Evolutionary conservation across 2,797 vertebrate genomes (phyloP).

Genomic region (Anabas testudineus): DNA sequence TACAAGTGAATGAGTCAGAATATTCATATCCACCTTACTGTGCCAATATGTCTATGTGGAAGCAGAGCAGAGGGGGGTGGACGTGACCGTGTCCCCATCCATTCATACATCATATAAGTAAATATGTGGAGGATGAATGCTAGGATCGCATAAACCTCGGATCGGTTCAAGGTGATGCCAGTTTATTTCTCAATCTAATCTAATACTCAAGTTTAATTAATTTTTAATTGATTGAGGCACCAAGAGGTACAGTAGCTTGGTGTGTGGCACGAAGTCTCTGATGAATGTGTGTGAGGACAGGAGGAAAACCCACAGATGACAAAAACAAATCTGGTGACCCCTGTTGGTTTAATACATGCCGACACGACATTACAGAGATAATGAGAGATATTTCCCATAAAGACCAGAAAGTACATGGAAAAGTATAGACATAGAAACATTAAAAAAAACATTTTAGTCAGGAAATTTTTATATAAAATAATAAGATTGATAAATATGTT

Average conservation of each 20-base stretch:
- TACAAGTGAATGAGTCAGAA: slow-evolving; percentile 18
- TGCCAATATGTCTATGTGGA: slow-evolving; percentile 6
- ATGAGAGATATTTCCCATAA: too few relatives aligned
- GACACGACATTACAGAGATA: neutral
- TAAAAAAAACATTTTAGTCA: too few relatives aligned
- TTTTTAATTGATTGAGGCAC: neutral
- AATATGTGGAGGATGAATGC: neutral
- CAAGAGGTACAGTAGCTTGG: too few relatives aligned
- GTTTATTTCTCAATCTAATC: neutral
- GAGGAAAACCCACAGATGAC: neutral
- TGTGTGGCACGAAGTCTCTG: neutral
- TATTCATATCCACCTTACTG: neutral
- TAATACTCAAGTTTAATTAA: neutral
- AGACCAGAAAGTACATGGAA: too few relatives aligned
- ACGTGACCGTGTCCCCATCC: neutral
- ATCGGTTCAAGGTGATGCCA: neutral
- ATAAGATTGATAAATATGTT: too few relatives aligned
- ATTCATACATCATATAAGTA: slow-evolving; percentile 9
- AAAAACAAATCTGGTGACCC: slow-evolving; percentile 40
- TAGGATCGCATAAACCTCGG: slow-evolving; percentile 5
- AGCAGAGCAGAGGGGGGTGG: slow-evolving; percentile 10
- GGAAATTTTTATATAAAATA: too few relatives aligned
- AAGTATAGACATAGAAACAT: too few relatives aligned
- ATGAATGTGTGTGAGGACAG: too few relatives aligned
- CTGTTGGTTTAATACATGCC: slow-evolving; percentile 51